Base-by-base conservation (phyloP, 2,797 vertebrate genomes). In the Percopsis omiscomaycus region DNA sequence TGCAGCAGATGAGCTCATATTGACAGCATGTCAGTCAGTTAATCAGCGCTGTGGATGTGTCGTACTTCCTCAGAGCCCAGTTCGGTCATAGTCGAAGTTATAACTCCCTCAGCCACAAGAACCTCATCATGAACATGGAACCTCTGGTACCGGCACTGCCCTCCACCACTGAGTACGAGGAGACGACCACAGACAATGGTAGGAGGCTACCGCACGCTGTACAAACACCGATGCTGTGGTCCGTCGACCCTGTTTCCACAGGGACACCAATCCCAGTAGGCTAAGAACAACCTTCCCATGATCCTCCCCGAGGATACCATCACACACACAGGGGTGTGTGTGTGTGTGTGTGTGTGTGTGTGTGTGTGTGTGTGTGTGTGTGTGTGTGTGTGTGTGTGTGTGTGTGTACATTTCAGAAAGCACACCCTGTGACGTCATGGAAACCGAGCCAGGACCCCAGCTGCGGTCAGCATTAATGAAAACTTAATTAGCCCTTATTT, bases 61-160 rank as follows among this genome's bases (percentile, higher is more conserved):
- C 6, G 3, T 9, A 37, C 75, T 69, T 56, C 88, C 57, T 70
- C 80, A 98, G 97, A 92, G 90, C 92, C 66, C 94, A 86, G 81
- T 93, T 98, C 83, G 93, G 93, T 15, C 96, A 98, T 82, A 98
- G 96, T 83, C 93, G 92, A 78, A 99, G 97, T 74, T 98, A 92
- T 70, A 94, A 92, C 80, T 98, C 95, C 3, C 89, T 98, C 89
- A 94, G 92, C 79, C 96, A 96, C 89, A 99, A 96, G 83, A 97
- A 99, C 71, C 94, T 99, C 79, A 96, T 99, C 84, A 98, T 98
- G 88, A 98, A 97, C 86, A 96, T 98, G 95, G 96, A 98, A 67
- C 96, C 97, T 14, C 85, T 98, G 74, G 92, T 96, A 66, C 96
- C 96, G 16, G 92, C 95, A 0, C 89, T 96, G 75, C 94, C 96